phyloP scores from a whole-genome alignment of 2,113 vertebrate genomes.

The Mobula birostris region DNA sequence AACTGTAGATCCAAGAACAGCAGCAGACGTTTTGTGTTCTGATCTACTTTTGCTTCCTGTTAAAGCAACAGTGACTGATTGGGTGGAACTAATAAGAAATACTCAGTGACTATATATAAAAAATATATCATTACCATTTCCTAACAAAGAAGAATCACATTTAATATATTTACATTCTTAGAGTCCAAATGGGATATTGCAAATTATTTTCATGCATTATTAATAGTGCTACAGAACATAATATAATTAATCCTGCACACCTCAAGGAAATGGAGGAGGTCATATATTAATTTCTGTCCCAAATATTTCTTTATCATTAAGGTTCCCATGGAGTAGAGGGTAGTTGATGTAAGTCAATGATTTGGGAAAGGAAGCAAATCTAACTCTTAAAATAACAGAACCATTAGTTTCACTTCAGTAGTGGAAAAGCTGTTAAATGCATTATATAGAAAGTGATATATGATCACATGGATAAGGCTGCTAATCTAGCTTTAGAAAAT shows the following conservation, averaged over 20 bases:
- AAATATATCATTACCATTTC: background rate
- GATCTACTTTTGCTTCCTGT: background rate
- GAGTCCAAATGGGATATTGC: background rate
- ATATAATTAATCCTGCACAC: background rate
- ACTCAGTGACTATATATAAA: background rate
- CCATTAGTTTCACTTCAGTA: too few relatives aligned
- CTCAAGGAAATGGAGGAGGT: background rate
- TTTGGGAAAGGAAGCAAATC: too few relatives aligned
- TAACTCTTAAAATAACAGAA: too few relatives aligned
- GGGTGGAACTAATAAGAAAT: background rate
- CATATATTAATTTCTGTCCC: background rate
- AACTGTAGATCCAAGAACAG: background rate
- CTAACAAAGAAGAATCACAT: background rate
- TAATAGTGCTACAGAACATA: background rate
- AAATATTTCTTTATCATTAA: background rate
- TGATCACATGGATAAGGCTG: background rate
- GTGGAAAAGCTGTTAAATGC: background rate
- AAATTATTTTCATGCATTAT: background rate
- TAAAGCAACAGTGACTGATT: background rate
- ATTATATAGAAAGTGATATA: background rate
- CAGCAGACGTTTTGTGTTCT: background rate
- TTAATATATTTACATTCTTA: background rate
- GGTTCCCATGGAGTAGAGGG: background rate
- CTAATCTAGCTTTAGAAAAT: constrained; percentile 1
- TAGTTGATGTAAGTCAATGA: too few relatives aligned